Evolutionary conservation across 2,113 vertebrate species (phyloP).

Genomic region (Callorhinus ursinus): DNA sequence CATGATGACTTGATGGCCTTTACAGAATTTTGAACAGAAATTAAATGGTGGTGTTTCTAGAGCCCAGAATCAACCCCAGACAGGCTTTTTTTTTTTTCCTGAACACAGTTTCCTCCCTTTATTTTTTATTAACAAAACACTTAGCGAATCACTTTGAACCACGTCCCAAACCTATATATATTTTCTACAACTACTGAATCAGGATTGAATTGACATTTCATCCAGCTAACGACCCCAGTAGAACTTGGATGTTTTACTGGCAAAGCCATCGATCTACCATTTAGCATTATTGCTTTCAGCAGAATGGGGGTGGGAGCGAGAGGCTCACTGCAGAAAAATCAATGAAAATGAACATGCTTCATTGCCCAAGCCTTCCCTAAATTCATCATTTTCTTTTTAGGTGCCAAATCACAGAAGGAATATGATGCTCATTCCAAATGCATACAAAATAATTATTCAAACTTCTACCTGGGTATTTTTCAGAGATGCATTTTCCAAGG

Average conservation of each 20-base stretch:
- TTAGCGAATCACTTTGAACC: slow-evolving; percentile 56
- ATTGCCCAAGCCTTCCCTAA: slow-evolving; percentile 31
- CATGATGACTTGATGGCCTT: neutral
- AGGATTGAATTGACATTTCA: slow-evolving; percentile 54
- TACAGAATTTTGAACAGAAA: slow-evolving; percentile 43
- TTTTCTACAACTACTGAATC: slow-evolving; percentile 61
- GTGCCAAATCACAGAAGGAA: slow-evolving; percentile 56
- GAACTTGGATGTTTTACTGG: slow-evolving; percentile 48
- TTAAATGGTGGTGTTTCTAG: neutral
- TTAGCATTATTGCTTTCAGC: slow-evolving; percentile 62
- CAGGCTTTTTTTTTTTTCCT: neutral
- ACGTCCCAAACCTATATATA: slow-evolving; percentile 27
- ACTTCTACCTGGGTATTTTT: slow-evolving; percentile 26
- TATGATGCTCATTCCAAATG: slow-evolving; percentile 43
- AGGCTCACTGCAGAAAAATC: slow-evolving; percentile 54
- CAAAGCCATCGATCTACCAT: slow-evolving; percentile 60
- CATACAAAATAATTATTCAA: slow-evolving; percentile 52
- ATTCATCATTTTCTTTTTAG: slow-evolving; percentile 45
- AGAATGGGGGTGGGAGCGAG: slow-evolving; percentile 8
- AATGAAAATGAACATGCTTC: slow-evolving; percentile 55
- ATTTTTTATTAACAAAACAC: slow-evolving; percentile 53
- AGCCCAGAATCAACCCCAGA: slow-evolving; percentile 14
- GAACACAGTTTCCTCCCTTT: neutral
- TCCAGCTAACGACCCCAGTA: neutral
- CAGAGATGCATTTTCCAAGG: slow-evolving; percentile 38